Percentiles rank a stretch among this genome's conserved stretches.
Evolutionary conservation across 2,888 invertebrate genomes (phyloP).

Genomic region (Spilarctia lutea): DNA sequence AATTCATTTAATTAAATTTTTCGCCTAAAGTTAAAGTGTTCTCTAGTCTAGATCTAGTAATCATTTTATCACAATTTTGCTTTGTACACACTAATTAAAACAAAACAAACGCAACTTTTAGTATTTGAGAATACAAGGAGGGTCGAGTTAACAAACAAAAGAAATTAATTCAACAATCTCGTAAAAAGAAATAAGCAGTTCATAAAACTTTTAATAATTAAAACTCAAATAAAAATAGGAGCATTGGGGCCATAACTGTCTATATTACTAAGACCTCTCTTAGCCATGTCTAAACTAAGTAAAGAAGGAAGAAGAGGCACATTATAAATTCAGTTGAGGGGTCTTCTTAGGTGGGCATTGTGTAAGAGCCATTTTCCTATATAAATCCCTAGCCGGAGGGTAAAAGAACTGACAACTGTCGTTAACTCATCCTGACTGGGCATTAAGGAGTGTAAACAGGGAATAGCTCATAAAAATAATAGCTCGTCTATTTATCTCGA

Average conservation of each 20-base stretch:
- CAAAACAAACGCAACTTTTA: conserved; percentile 55
- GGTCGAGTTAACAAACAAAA: conserved; percentile 81
- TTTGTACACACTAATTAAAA: conserved; percentile 44
- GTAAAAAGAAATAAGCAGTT: conserved; percentile 86
- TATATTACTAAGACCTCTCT: conserved; percentile 57
- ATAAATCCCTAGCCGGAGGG: conserved; percentile 71
- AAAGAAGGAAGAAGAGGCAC: conserved; percentile 24
- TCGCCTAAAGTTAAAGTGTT: not conserved
- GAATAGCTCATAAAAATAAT: conserved; percentile 75
- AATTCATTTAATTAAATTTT: no score
- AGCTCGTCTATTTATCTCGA: conserved; percentile 62
- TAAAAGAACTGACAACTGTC: conserved; percentile 81
- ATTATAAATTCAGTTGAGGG: conserved; percentile 49
- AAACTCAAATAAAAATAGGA: conserved; percentile 83
- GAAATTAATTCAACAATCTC: conserved; percentile 84
- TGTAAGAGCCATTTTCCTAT: conserved; percentile 63
- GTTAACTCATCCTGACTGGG: conserved; percentile 80
- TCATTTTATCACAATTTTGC: conserved; percentile 18
- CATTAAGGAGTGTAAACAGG: conserved; percentile 79
- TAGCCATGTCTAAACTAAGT: conserved; percentile 22
- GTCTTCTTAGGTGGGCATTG: conserved; percentile 60
- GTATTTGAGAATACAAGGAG: conserved; percentile 60
- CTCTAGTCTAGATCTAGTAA: no score
- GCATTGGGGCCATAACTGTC: conserved; percentile 62
- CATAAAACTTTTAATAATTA: conserved; percentile 86